Conservation (phyloP, 1,140 invertebrate genomes). For the Bombus haemorrhoidalis region DNA sequence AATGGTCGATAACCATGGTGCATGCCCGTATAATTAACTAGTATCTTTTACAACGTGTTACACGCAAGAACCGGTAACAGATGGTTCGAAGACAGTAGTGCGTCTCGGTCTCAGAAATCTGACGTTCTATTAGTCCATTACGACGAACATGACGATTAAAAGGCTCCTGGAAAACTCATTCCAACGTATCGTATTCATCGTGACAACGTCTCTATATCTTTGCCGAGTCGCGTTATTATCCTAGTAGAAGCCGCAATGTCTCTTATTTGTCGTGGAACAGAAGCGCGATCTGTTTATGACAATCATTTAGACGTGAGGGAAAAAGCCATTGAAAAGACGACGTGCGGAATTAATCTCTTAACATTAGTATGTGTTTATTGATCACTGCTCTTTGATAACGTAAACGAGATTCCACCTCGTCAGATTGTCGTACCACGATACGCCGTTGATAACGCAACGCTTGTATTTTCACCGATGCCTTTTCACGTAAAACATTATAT, state of each 20-base stretch:
- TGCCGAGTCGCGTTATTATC: conserved; percentile 30
- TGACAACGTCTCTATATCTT: conserved; percentile 14
- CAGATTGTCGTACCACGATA: not conserved
- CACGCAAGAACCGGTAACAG: conserved; percentile 32
- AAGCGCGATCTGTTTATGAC: conserved; percentile 22
- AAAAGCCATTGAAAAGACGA: not conserved
- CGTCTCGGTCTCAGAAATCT: conserved; percentile 11
- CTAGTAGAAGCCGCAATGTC: conserved; percentile 15
- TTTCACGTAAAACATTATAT: not conserved
- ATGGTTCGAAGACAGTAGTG: conserved; percentile 30
- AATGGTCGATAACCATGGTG: conserved; percentile 47
- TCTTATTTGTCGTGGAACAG: conserved; percentile 19
- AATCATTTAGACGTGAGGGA: not conserved
- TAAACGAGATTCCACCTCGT: not conserved
- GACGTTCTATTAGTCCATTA: conserved; percentile 44
- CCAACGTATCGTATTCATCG: conserved; percentile 35
- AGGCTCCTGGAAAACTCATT: conserved; percentile 32
- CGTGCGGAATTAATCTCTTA: conserved; percentile 3
- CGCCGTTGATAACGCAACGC: no score
- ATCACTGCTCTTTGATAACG: not conserved
- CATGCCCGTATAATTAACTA: conserved; percentile 40
- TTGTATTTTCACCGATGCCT: not conserved
- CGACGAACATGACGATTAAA: conserved; percentile 21
- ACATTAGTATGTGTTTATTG: conserved; percentile 21
- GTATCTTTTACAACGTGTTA: conserved; percentile 49